These are phyloP conservation scores for Scleropages formosus DNA, from an alignment of 2,797 vertebrate species.

Conservation along the genomic window DNA sequence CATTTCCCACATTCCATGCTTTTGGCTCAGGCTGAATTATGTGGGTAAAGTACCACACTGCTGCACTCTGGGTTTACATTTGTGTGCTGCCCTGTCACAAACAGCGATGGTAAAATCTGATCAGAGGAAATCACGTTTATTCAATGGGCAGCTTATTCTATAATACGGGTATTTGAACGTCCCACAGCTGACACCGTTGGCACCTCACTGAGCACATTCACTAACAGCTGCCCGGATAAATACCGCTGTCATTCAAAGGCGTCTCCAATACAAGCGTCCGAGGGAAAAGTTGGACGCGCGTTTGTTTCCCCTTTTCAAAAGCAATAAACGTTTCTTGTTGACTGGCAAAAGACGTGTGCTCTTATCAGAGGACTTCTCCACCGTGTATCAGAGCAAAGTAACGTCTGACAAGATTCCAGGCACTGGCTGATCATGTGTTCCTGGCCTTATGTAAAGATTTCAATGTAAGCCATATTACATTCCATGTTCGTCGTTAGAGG, in stretches of 20 bases:
- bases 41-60: too few relatives aligned
- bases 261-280: background rate
- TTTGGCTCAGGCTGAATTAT: too few relatives aligned
- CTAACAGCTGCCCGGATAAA: background rate
- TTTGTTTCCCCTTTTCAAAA: background rate
- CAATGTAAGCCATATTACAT: too few relatives aligned
- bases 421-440: background rate
- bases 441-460: background rate
- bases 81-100: too few relatives aligned
- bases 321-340: background rate
- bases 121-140: too few relatives aligned
- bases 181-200: background rate
- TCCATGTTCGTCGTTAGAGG: too few relatives aligned
- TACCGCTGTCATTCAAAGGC: background rate
- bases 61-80: too few relatives aligned
- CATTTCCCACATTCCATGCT: too few relatives aligned
- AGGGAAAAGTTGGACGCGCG: background rate
- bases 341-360: background rate
- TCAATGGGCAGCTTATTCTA: too few relatives aligned
- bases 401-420: background rate
- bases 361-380: background rate
- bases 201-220: background rate
- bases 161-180: background rate
- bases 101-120: too few relatives aligned
- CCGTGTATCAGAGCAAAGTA: background rate